Conservation (phyloP, 1,140 invertebrate species). For the Uloborus diversus region DNA sequence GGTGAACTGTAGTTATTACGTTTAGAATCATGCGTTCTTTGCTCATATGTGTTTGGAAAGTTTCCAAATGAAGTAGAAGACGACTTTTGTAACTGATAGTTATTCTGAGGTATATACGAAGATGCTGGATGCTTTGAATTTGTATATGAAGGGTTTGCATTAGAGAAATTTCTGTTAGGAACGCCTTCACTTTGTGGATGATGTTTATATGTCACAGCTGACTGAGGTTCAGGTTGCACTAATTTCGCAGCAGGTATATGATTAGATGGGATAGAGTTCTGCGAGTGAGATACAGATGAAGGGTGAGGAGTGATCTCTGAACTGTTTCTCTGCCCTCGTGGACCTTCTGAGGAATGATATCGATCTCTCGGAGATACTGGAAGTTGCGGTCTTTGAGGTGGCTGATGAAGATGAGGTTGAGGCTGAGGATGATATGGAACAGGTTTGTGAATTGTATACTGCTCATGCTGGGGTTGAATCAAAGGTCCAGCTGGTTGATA, state of each 20-base stretch:
- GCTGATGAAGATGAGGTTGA: conserved; percentile 22
- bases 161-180: background rate
- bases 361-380: conserved; percentile 1
- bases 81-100: conserved; percentile 10
- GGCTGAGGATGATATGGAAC: conserved; percentile 58
- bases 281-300: background rate
- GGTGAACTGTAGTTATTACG: background rate
- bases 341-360: conserved; percentile 17
- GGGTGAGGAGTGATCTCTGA: background rate
- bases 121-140: conserved; percentile 10
- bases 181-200: background rate
- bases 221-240: background rate
- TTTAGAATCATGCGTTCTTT: conserved; percentile 6
- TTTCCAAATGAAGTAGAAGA: background rate
- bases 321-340: background rate
- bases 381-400: conserved; percentile 28
- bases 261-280: background rate
- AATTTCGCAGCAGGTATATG: background rate
- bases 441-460: conserved; percentile 57
- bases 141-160: background rate
- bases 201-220: background rate
- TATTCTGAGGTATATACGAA: conserved; percentile 14
- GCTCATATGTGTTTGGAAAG: conserved; percentile 10
- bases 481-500: conserved; percentile 60
- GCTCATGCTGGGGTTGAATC: conserved; percentile 58